phyloP scores from a whole-genome alignment of 2,113 vertebrate genomes.

The Thomomys bottae region DNA sequence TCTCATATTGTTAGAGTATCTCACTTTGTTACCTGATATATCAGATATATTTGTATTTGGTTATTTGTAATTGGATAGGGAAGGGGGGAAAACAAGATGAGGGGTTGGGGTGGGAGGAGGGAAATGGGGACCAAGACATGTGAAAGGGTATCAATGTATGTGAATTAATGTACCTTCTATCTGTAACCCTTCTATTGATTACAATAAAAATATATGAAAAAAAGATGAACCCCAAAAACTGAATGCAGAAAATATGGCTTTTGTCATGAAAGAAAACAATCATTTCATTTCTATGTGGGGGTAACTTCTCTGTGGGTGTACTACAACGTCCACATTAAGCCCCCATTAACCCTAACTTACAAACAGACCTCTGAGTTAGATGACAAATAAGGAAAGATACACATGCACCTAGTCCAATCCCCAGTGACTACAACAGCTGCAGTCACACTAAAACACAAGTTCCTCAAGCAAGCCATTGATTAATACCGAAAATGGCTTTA shows the following conservation, averaged over 20 bases:
- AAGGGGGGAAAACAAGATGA: too few relatives aligned
- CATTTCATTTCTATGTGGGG: background rate
- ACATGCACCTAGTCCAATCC: slow-evolving; percentile 45
- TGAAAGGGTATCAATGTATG: too few relatives aligned
- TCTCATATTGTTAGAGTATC: too few relatives aligned
- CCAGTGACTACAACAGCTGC: slow-evolving; percentile 26
- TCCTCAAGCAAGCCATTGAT: slow-evolving; percentile 2
- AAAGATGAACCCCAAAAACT: background rate
- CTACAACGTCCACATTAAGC: background rate
- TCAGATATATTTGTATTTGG: too few relatives aligned
- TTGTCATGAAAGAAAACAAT: slow-evolving; percentile 1
- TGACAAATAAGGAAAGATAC: slow-evolving; percentile 59
- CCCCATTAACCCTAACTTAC: slow-evolving; percentile 44
- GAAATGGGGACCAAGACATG: too few relatives aligned
- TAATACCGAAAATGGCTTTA: background rate
- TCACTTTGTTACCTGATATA: too few relatives aligned
- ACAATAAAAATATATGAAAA: too few relatives aligned
- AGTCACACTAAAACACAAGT: slow-evolving; percentile 45
- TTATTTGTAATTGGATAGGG: too few relatives aligned
- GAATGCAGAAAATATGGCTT: slow-evolving; percentile 15
- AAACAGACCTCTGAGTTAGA: slow-evolving; percentile 39
- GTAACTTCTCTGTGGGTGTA: background rate
- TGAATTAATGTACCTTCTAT: too few relatives aligned
- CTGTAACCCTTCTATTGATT: too few relatives aligned
- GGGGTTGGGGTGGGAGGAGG: too few relatives aligned